Evolutionary conservation across 1,140 invertebrate genomes (phyloP).

Genomic region (Microplitis mediator): DNA sequence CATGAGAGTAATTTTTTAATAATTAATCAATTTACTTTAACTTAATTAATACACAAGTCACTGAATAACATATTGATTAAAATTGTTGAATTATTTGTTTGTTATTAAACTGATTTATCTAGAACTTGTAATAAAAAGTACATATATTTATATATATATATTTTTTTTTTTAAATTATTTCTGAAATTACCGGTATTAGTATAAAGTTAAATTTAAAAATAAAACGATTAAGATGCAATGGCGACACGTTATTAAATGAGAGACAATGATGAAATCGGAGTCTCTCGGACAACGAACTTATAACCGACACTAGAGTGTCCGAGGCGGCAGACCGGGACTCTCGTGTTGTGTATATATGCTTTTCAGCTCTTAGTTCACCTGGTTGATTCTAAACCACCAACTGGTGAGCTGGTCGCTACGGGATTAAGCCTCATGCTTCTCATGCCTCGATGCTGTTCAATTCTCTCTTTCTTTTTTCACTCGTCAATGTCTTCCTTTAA

Average conservation of each 20-base stretch:
- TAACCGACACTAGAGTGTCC: slow-evolving; percentile 43
- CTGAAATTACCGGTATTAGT: neutral
- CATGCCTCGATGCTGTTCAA: slow-evolving; percentile 30
- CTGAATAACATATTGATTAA: too few species aligned
- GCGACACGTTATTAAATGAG: neutral
- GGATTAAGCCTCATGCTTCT: slow-evolving; percentile 29
- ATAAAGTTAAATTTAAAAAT: neutral
- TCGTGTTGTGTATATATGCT: slow-evolving; percentile 23
- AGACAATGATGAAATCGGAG: neutral
- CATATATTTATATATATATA: too few species aligned
- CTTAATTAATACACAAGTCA: too few species aligned
- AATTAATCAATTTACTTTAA: too few species aligned
- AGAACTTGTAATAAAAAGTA: too few species aligned
- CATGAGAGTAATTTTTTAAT: too few species aligned
- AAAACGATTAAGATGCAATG: neutral
- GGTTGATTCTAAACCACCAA: slow-evolving; percentile 39
- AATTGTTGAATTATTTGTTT: too few species aligned
- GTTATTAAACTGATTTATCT: too few species aligned
- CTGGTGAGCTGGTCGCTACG: slow-evolving; percentile 35
- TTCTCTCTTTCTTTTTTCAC: slow-evolving; percentile 29
- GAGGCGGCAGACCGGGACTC: slow-evolving; percentile 57
- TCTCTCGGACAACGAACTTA: slow-evolving; percentile 54
- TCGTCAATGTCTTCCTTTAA: slow-evolving; percentile 10
- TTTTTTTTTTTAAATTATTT: slow-evolving; percentile 16
- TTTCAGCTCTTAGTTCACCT: slow-evolving; percentile 42